Evolutionary conservation across 2,797 vertebrate genomes (phyloP).

Genomic region (Fratercula arctica): DNA sequence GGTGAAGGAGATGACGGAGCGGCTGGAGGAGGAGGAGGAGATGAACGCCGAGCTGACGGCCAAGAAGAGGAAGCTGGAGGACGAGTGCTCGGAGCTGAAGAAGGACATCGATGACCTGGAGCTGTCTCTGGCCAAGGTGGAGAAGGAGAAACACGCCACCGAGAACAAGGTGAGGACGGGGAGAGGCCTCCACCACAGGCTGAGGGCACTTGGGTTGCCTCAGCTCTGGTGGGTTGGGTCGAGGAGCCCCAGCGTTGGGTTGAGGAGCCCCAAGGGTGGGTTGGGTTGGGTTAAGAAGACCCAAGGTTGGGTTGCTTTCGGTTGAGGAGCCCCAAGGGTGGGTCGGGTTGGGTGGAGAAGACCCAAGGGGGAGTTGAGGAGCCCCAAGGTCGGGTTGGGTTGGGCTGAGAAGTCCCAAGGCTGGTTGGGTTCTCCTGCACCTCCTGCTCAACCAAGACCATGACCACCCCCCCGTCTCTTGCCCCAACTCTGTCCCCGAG

Average conservation of each 20-base stretch:
- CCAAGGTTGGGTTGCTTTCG: neutral
- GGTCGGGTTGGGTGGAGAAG: too few relatives aligned
- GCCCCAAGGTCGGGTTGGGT: too few relatives aligned
- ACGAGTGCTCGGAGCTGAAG: constrained; percentile 88
- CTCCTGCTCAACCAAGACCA: too few relatives aligned
- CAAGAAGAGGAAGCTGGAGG: constrained; percentile 84
- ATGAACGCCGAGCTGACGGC: constrained; percentile 84
- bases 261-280: neutral
- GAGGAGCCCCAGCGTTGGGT: neutral
- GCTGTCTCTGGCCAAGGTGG: constrained; percentile 87
- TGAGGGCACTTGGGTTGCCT: neutral
- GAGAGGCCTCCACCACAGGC: neutral
- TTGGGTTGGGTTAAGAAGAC: neutral
- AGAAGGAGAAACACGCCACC: constrained; percentile 91
- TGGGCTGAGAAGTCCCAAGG: too few relatives aligned
- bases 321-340: too few relatives aligned
- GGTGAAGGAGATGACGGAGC: constrained; percentile 84
- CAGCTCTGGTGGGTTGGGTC: neutral
- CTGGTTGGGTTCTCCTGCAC: too few relatives aligned
- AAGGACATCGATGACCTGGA: constrained; percentile 91
- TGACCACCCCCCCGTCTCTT: too few relatives aligned
- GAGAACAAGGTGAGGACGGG: constrained; percentile 85
- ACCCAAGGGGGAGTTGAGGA: too few relatives aligned
- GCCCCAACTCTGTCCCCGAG: too few relatives aligned
- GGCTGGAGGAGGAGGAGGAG: constrained; percentile 85